Conservation (phyloP, 2,888 invertebrate species). For the Chouioia cunea region DNA sequence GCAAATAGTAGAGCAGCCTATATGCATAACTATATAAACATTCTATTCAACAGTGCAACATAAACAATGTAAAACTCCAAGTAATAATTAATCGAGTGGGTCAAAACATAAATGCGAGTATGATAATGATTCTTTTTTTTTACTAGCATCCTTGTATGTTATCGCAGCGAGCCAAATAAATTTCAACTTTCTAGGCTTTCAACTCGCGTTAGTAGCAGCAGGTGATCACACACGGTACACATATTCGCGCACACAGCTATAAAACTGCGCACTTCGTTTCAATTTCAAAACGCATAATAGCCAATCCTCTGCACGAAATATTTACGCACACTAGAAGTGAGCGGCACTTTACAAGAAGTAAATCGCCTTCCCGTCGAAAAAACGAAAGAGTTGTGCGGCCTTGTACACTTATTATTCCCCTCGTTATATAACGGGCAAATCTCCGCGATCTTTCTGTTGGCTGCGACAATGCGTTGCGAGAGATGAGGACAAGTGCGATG, state of each 20-base stretch:
- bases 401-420: not conserved
- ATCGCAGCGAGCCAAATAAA: slow-evolving; percentile 29
- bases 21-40: slow-evolving; percentile 1
- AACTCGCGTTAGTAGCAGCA: too few relatives aligned
- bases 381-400: not conserved
- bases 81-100: not conserved
- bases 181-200: slow-evolving; percentile 35
- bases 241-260: slow-evolving; percentile 4
- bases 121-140: slow-evolving; percentile 28
- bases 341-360: slow-evolving; percentile 4
- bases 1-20: too few relatives aligned
- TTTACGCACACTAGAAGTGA: not conserved
- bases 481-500: too few relatives aligned
- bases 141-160: slow-evolving; percentile 2
- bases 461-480: too few relatives aligned
- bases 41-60: slow-evolving; percentile 35
- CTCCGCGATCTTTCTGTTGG: too few relatives aligned
- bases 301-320: not conserved
- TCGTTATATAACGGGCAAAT: too few relatives aligned
- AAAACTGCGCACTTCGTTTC: slow-evolving; percentile 30
- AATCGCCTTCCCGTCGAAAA: not conserved
- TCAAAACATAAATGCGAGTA: not conserved
- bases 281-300: slow-evolving; percentile 40
- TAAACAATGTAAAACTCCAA: slow-evolving; percentile 33
- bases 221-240: too few relatives aligned